A percentile compares a stretch with the other conserved stretches of the same genome.
Conservation (phyloP, 2,797 vertebrate genomes). For the Sebastes trivittatus region DNA sequence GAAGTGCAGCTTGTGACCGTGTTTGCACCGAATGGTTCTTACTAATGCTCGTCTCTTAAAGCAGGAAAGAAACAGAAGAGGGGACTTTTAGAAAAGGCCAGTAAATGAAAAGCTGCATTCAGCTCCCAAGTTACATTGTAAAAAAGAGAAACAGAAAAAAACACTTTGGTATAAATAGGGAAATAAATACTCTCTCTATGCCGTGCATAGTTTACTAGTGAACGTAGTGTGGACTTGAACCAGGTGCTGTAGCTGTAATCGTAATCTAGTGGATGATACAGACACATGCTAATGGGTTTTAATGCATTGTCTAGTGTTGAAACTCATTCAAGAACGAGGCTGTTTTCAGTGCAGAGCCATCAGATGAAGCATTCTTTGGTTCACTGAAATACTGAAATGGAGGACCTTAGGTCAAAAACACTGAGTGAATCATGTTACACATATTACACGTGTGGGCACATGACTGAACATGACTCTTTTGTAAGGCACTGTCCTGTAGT, state of each 20-base stretch:
- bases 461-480: background rate
- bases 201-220: slow-evolving; percentile 55
- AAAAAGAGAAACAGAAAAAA: slow-evolving; percentile 13
- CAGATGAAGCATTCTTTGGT: slow-evolving; percentile 52
- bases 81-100: background rate
- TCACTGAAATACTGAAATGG: slow-evolving; percentile 71
- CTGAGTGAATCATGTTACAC: slow-evolving; percentile 22
- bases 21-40: slow-evolving; percentile 16
- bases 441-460: background rate
- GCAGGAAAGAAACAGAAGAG: background rate
- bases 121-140: slow-evolving; percentile 18
- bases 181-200: slow-evolving; percentile 75
- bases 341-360: slow-evolving; percentile 35
- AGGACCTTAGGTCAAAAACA: slow-evolving; percentile 57
- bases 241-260: slow-evolving; percentile 5
- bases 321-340: slow-evolving; percentile 8
- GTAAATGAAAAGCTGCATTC: slow-evolving; percentile 16
- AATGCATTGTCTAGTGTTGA: slow-evolving; percentile 61
- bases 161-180: slow-evolving; percentile 64
- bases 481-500: slow-evolving; percentile 24
- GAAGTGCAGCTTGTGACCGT: slow-evolving; percentile 57
- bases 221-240: slow-evolving; percentile 72
- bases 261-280: slow-evolving; percentile 26
- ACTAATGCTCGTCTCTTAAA: slow-evolving; percentile 11
- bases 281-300: slow-evolving; percentile 6